Evolutionary conservation across 2,797 vertebrate genomes (phyloP), one percentile per base, ranked within the genome.

Genomic region (Remorina albescens): DNA sequence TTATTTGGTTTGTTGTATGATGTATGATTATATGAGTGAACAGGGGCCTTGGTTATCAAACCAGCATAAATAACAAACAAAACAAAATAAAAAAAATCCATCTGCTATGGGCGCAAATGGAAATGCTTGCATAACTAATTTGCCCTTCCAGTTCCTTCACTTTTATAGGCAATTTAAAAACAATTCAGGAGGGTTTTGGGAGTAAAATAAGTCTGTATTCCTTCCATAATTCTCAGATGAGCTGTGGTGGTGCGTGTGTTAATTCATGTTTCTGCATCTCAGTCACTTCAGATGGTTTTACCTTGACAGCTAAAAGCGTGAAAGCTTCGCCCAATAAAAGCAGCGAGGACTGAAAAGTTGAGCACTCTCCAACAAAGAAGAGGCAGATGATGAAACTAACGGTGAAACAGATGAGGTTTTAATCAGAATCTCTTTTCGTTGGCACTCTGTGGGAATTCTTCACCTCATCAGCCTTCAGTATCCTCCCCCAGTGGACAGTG

Each of bases 331-430:
- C 23, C 50, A 57, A 78, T 71, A 7, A 54, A 72, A 59, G 23
- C 23, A 0, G 26, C 4, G 3, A 74, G 13, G 25, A 66, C 15
- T 71, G 55, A 23, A 46, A 25, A 62, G 42, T 11, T 28, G 18
- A 39, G 62, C 16, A 1, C 62, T 41, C 10, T 0, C n/a, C 4
- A 47, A 28, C 0, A n/a, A 75, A 59, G 54, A 74, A 13, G 44
- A 56, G 28, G 44, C 47, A 11, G 30, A 21, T 76, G 84, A 89
- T 82, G 84, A 85, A 86, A 82, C 55, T 19, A 71, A 58, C 61
- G 71, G 83, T 75, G 80, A 78, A 81, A 82, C 34, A 13, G 55
- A 69, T 11, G 68, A 67, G 79, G 55, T 85, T 86, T 90, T 79
- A 84, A 87, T 91, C 82, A 79, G 68, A 70, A 67, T 58, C 36